Evolutionary conservation across 2,888 invertebrate species (phyloP).

Genomic region (Petrolisthes cinctipes): DNA sequence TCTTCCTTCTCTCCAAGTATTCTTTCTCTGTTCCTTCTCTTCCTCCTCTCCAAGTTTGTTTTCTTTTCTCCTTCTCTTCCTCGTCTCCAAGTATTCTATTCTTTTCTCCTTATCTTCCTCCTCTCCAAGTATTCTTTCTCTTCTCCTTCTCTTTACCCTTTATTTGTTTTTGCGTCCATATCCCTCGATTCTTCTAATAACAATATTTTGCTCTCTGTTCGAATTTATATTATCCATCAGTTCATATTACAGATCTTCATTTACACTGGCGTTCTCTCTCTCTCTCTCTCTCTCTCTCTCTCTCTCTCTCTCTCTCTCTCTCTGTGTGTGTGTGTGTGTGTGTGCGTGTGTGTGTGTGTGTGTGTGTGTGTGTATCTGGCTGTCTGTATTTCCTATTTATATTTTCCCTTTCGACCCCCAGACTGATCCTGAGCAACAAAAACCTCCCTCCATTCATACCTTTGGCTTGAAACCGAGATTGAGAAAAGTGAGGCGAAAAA

Average conservation of each 20-base stretch:
- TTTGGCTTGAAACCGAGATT: slow-evolving; percentile 1
- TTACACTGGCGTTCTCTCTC: too few relatives aligned
- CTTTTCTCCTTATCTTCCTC: not conserved
- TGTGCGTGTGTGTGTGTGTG: too few relatives aligned
- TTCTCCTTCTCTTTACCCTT: not conserved
- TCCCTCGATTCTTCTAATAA: not conserved
- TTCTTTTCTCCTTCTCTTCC: not conserved
- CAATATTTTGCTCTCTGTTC: too few relatives aligned
- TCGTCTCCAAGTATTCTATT: not conserved
- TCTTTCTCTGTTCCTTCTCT: not conserved
- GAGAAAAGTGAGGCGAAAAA: not conserved
- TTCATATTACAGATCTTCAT: too few relatives aligned
- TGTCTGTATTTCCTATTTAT: not conserved
- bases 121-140: not conserved
- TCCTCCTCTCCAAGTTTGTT: not conserved
- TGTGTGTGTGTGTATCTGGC: too few relatives aligned
- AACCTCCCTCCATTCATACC: slow-evolving; percentile 3
- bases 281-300: too few relatives aligned
- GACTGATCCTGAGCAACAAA: not conserved
- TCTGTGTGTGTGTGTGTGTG: too few relatives aligned
- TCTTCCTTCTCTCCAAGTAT: not conserved
- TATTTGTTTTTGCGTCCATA: not conserved
- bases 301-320: too few relatives aligned
- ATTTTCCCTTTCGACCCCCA: not conserved
- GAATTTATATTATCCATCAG: too few relatives aligned